A percentile compares a stretch with the other conserved stretches of the same genome.
Conservation (phyloP, 35 echinoderm and acorn worm genomes). For the Stichopus chloronotus region DNA sequence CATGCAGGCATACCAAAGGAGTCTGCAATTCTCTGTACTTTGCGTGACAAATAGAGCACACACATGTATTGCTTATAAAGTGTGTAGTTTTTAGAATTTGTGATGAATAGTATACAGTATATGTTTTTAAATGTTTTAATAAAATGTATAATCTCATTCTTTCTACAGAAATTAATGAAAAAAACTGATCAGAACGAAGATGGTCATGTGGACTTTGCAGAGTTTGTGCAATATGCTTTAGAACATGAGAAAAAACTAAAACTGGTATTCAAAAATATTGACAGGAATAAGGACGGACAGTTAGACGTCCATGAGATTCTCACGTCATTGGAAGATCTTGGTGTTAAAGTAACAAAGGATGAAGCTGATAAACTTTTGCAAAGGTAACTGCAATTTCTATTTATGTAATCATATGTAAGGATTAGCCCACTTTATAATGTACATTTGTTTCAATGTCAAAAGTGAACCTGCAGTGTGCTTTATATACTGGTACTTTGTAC, state of each 20-base stretch:
- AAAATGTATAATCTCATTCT: not conserved
- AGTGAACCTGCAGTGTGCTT: not conserved
- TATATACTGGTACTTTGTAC: too few relatives aligned
- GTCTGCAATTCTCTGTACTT: too few relatives aligned
- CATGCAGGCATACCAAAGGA: too few relatives aligned
- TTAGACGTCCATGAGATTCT: constrained; percentile 90
- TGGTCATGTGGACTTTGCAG: constrained; percentile 96
- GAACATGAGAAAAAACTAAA: constrained; percentile 98
- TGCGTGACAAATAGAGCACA: too few relatives aligned
- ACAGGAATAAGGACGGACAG: constrained; percentile 90
- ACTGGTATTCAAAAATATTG: constrained; percentile 90
- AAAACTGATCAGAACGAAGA: constrained; percentile 95
- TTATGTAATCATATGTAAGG: not conserved
- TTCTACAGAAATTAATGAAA: constrained; percentile 91
- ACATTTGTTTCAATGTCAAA: not conserved
- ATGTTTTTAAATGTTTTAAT: too few relatives aligned
- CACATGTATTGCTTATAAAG: too few relatives aligned
- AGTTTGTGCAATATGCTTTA: constrained; percentile 94
- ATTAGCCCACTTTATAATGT: not conserved
- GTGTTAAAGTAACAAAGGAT: constrained; percentile 83
- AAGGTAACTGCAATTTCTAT: constrained; percentile 65
- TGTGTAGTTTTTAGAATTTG: too few relatives aligned
- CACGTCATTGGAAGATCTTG: constrained; percentile 80
- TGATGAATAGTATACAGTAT: too few relatives aligned
- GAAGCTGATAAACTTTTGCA: constrained; percentile 92